These are phyloP conservation scores for Pristionchus mayeri DNA, from an alignment of 2,888 invertebrate species.

Conservation along the genomic window DNA sequence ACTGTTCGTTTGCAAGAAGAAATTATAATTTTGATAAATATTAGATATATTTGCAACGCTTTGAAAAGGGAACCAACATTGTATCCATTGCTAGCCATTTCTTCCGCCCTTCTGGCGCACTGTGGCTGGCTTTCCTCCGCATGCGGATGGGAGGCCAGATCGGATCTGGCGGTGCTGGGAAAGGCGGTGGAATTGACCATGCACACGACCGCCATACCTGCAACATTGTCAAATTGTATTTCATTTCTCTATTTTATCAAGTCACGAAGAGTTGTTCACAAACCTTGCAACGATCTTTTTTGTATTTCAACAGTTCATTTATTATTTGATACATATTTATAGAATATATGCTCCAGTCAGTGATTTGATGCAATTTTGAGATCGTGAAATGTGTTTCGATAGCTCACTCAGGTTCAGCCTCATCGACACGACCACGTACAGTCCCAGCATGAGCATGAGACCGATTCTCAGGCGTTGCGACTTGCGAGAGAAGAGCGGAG, in stretches of 20 bases:
- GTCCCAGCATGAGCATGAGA: conserved; percentile 48
- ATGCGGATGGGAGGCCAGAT: neutral
- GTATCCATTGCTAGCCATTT: conserved; percentile 40
- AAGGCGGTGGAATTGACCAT: conserved; percentile 66
- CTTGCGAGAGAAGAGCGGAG: conserved; percentile 41
- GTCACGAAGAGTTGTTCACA: no score
- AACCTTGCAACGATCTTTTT: no score
- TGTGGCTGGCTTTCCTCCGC: neutral
- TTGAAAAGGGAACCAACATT: no score
- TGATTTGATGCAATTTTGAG: no score
- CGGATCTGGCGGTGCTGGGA: neutral
- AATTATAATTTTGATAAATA: no score
- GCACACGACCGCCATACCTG: conserved; percentile 66
- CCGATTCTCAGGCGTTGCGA: conserved; percentile 48
- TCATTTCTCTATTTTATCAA: neutral
- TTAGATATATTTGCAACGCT: no score
- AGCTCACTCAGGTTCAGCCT: conserved; percentile 51
- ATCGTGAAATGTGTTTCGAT: no score
- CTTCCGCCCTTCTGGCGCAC: neutral
- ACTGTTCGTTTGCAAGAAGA: no score
- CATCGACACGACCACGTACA: conserved; percentile 55
- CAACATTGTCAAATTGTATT: neutral
- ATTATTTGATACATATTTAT: no score
- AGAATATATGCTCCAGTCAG: no score
- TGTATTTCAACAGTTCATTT: no score